Evolutionary conservation across 2,888 invertebrate species (phyloP), one percentile per base, ranked within the genome.

Genomic region (Tenthredo notha): DNA sequence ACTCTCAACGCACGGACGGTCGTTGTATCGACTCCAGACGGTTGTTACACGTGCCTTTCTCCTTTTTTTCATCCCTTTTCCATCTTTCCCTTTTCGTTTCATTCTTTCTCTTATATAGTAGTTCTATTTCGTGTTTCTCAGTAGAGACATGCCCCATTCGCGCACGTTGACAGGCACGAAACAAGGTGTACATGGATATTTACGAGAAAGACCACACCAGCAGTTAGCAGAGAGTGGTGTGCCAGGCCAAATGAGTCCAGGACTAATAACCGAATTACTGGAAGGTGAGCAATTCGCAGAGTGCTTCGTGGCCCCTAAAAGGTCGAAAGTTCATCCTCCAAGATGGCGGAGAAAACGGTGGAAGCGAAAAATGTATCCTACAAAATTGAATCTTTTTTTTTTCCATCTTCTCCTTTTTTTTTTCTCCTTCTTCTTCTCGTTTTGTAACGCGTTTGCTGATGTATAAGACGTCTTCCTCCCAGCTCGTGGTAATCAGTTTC

Each of bases 11-110:
- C 83, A 83, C 83, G 83, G 37, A 83, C 83, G 67, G 43, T 47
- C 83, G 67, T 67, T 70, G 83, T 70, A 83, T 83, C 83, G 83
- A 83, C 83, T 83, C 83, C 67, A 70, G 83, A 67, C 83, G 83
- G 83, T 70, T 67, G 83, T 83, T 83, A 84, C 75, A 75, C 84
- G 84, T 61, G 74, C 84, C 74, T 70, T 54, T 40, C 40, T 72
- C 77, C 80, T 50, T 33, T 77, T 77, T 50, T 25, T 47, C 47
- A 21, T 18, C 12, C 6, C 3, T 43, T 43, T 43, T 74, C n/a
- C 21, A n/a, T 67, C 40, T 61, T 25, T 61, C 43, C 25, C 25
- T 67, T 25, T 65, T 21, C 47, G 18, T 47, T 72, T 15, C 37
- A 43, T 18, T 84, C 80, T 77, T 78, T 78, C 67, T 15, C 54